phyloP scores from a whole-genome alignment of 2,888 invertebrate genomes.

The Epistrophe eligans region DNA sequence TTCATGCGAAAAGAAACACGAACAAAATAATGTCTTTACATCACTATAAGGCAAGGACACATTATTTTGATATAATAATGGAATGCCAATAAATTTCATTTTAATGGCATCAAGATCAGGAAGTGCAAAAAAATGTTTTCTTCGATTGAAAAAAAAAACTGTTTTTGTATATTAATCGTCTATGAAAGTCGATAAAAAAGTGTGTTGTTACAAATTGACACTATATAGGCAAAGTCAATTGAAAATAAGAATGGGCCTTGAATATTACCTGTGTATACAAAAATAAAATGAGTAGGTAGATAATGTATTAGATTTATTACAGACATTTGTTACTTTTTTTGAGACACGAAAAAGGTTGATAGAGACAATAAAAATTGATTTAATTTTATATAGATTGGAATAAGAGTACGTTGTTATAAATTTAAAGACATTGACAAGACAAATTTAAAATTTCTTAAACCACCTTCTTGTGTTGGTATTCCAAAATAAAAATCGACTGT shows the following conservation, averaged over 20 bases:
- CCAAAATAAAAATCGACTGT: too few relatives aligned
- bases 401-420: not conserved
- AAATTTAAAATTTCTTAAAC: too few relatives aligned
- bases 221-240: not conserved
- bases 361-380: not conserved
- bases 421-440: too few relatives aligned
- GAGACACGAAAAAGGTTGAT: not conserved
- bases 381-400: not conserved
- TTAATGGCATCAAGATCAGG: constrained; percentile 6
- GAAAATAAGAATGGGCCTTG: not conserved
- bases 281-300: not conserved
- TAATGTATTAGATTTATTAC: not conserved
- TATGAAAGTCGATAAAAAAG: not conserved
- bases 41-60: not conserved
- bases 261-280: not conserved
- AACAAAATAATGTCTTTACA: not conserved
- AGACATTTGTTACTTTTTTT: not conserved
- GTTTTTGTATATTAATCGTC: not conserved
- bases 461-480: too few relatives aligned
- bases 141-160: not conserved
- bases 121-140: constrained; percentile 11
- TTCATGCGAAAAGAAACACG: not conserved
- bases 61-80: too few relatives aligned
- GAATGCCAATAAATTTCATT: constrained; percentile 9
- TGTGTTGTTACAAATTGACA: constrained; percentile 2